Conservation (phyloP, 2,797 vertebrate species). For the Acanthurus lineatus region DNA sequence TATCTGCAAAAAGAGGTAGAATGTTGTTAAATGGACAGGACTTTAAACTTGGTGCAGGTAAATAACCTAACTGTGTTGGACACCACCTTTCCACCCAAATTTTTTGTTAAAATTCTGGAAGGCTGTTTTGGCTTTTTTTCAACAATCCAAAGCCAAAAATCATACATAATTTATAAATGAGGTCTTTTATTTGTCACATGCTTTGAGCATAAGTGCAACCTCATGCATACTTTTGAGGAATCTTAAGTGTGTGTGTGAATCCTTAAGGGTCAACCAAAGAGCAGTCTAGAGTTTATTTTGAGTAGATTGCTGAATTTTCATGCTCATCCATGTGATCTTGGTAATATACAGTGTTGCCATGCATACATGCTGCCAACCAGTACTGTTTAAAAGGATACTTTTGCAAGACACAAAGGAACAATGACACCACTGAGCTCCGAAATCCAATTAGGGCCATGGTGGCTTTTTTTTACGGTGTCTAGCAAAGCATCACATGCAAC, state of each 20-base stretch:
- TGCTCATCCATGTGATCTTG: neutral
- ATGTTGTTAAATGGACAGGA: neutral
- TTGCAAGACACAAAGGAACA: too few species aligned
- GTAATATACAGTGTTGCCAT: neutral
- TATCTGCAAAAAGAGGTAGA: neutral
- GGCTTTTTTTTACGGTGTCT: too few species aligned
- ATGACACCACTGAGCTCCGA: too few species aligned
- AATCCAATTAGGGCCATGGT: too few species aligned
- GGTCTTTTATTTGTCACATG: neutral
- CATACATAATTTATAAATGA: neutral
- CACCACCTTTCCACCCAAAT: neutral
- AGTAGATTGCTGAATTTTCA: neutral
- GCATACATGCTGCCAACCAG: neutral
- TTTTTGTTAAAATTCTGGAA: neutral
- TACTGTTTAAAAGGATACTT: too few species aligned
- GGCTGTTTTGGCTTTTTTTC: neutral
- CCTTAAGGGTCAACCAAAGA: neutral
- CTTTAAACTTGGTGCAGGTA: constrained; percentile 11
- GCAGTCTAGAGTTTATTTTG: neutral
- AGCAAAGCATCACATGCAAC: too few species aligned
- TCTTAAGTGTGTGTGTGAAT: too few species aligned
- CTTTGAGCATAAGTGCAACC: neutral
- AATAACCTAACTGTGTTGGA: neutral
- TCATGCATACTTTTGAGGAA: neutral
- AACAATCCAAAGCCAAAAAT: neutral